Base-by-base conservation (phyloP, 2,888 invertebrate species). In the Gibbula magus region DNA sequence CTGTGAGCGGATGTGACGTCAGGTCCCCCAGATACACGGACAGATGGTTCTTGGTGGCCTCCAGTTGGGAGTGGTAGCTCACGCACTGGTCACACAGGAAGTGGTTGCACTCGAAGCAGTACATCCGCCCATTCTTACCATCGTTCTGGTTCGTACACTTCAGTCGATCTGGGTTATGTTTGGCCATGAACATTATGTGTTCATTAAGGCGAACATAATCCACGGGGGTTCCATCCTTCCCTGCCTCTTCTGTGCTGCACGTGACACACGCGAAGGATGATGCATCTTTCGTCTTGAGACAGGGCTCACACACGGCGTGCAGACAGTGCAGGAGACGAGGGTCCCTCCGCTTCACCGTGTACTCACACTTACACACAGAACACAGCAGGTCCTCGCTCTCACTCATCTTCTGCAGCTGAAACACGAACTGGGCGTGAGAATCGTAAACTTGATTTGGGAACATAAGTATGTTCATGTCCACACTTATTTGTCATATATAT, bases 51-150 rank as follows among this genome's bases (percentile, higher is more conserved):
- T 35, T 70, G 18, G 70, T 39, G 10, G 39, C 20, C 20, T 70
- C 70, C 70, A 70, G 10, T 39, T 70, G 35, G 70, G 39, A 18
- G 39, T 70, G 70, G 70, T 35, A 70, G n/a, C 70, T 70, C 70
- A 35, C 35, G 39, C 70, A 70, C n/a, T 70, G 70, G 70, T 70
- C 39, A 70, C 70, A 70, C 16, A 70, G 70, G 20, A 70, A 70
- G n/a, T 70, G 70, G 70, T 39, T 39, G 39, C 70, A 70, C 35
- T 39, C 35, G n/a, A 70, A 70, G 70, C 70, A 70, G 70, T 70
- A 70, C 35, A 35, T 35, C 39, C 35, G 29, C 18, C 35, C 70
- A 3, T 32, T 70, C 18, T 39, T 39, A 35, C 70, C 70, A 20
- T 70, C 70, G 18, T 20, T 29, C 35, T 39, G 29, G 70, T 70